A percentile compares a stretch with the other conserved stretches of the same genome.
Conservation (phyloP, 2,797 vertebrate species). For the Nothura maculosa region DNA sequence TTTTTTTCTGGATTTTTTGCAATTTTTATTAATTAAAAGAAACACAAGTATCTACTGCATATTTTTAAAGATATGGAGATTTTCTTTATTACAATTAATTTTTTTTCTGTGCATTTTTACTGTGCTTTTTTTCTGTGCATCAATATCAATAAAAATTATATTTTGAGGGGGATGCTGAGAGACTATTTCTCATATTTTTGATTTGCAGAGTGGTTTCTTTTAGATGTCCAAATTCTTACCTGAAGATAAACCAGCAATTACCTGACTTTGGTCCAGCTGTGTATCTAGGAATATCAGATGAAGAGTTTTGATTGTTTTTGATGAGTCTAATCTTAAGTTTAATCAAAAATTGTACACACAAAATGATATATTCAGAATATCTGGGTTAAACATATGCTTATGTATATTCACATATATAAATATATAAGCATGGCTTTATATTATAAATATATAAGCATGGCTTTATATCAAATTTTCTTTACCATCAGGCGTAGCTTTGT, state of each 20-base stretch:
- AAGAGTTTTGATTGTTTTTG: not conserved
- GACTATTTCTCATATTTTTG: not conserved
- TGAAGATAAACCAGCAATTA: not conserved
- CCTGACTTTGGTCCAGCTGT: not conserved
- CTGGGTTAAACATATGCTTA: not conserved
- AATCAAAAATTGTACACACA: not conserved
- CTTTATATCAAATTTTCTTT: not conserved
- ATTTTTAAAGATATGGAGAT: not conserved
- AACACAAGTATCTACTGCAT: not conserved
- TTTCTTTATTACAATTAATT: not conserved
- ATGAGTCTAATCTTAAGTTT: not conserved
- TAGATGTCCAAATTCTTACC: not conserved
- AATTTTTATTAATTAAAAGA: not conserved
- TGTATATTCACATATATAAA: not conserved
- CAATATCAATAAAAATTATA: not conserved
- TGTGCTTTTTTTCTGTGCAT: not conserved
- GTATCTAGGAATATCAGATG: not conserved
- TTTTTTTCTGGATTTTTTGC: not conserved
- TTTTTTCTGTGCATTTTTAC: not conserved
- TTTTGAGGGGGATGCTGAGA: not conserved
- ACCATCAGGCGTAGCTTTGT: not conserved
- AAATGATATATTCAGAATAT: not conserved
- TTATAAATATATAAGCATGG: not conserved
- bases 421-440: not conserved
- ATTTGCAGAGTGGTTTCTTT: not conserved